These are phyloP conservation scores for Indicator maculatus DNA, from an alignment of 2,113 vertebrate species.

Conservation along the genomic window DNA sequence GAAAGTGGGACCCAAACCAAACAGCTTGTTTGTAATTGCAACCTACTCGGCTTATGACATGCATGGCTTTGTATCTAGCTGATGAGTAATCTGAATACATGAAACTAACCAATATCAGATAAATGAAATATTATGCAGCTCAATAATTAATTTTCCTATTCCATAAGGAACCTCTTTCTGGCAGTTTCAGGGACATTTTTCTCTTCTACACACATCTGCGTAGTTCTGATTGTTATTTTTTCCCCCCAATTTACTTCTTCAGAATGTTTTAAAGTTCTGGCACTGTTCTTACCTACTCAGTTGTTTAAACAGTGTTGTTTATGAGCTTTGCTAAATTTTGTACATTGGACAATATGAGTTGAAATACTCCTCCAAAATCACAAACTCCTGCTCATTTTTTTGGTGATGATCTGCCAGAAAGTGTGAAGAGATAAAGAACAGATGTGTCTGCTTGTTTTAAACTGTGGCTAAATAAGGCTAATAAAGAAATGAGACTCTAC, in stretches of 20 bases:
- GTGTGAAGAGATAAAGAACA: neutral
- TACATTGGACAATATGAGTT: neutral
- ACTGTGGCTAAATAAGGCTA: neutral
- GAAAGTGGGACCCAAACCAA: neutral
- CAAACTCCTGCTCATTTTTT: neutral
- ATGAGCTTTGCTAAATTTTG: neutral
- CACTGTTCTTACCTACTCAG: neutral
- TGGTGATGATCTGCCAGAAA: neutral
- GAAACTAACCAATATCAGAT: neutral
- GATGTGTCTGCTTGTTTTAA: neutral
- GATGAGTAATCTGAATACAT: neutral
- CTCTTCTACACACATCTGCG: neutral
- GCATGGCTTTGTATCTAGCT: neutral
- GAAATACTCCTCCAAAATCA: neutral
- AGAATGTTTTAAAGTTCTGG: neutral
- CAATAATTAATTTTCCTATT: neutral
- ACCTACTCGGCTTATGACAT: neutral
- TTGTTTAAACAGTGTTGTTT: neutral
- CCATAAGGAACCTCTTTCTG: neutral
- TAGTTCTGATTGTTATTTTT: neutral
- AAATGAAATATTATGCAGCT: neutral
- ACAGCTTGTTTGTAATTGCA: neutral
- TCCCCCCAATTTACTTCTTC: fast-evolving
- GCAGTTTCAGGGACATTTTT: neutral
- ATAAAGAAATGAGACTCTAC: neutral